These are phyloP conservation scores for Sminthurinus aureus DNA, from an alignment of 2,888 invertebrate species.

Conservation along the genomic window DNA sequence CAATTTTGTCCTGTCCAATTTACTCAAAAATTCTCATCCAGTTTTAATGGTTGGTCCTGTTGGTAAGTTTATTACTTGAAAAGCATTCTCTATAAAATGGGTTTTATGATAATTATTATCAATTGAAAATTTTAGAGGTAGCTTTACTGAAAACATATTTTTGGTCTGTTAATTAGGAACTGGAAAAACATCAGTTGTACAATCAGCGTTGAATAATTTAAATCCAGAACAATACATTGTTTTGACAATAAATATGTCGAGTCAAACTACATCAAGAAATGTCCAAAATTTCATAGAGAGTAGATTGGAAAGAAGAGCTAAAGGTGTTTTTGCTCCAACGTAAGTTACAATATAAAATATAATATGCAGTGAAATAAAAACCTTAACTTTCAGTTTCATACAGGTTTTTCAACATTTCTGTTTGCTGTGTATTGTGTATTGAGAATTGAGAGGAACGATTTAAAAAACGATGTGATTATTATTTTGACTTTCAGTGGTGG, in stretches of 20 bases:
- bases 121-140: no score
- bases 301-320: constrained; percentile 86
- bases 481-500: constrained; percentile 88
- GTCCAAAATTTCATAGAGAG: constrained; percentile 88
- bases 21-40: constrained; percentile 80
- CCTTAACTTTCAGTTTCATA: constrained; percentile 87
- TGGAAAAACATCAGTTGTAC: constrained; percentile 89
- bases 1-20: constrained; percentile 68
- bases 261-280: constrained; percentile 88
- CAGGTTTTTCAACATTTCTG: constrained; percentile 96
- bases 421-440: constrained; percentile 88
- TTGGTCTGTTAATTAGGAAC: constrained; percentile 64
- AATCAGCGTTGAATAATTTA: constrained; percentile 78
- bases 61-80: constrained; percentile 82
- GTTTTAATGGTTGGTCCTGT: constrained; percentile 83
- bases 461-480: constrained; percentile 95
- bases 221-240: constrained; percentile 71
- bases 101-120: no score
- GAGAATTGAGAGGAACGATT: constrained; percentile 91
- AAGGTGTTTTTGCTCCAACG: constrained; percentile 86
- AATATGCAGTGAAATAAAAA: no score
- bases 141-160: constrained; percentile 80
- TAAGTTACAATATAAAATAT: no score
- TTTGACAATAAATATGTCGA: constrained; percentile 89
- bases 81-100: no score